Base-by-base conservation (phyloP, 2,888 invertebrate genomes). In the Synergus gifuensis region DNA sequence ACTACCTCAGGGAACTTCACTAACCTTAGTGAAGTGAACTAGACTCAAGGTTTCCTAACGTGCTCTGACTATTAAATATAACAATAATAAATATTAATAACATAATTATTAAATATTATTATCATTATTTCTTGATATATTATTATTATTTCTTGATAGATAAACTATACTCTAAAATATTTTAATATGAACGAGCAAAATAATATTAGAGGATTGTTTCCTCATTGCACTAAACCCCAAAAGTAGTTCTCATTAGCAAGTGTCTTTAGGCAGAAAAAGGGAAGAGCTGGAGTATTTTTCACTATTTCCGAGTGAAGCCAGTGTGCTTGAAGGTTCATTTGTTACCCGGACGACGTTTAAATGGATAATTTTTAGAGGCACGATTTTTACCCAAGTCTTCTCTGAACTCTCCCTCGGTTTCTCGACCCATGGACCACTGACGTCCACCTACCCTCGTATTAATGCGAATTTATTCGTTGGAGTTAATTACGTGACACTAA, bases 401-500 rank as follows among this genome's bases (percentile, higher is more conserved):
- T 83, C 79, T 78, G 54, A 63, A 79, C 63, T 79, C 69, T 78
- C 66, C 77, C 80, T 80, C 79, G 77, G 76, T 79, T 76, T 67
- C 76, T 78, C 78, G 78, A 78, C 78, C 79, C 81, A 81, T 76
- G 78, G 83, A 82, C 83, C 83, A 64, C 78, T 79, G 81, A 79
- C 78, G 79, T 81, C 77, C 78, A 67, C 76, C 79, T 73, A 67
- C 79, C 86, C 84, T 83, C 80, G 81, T 85, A 87, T 89, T 90
- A 90, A 90, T 90, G 88, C 86, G 89, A 89, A 91, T 90, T 90
- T 91, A 91, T 90, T 90, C 88, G 86, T 85, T 85, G 78, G 86
- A 90, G 89, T 90, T 91, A 90, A 91, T 91, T 90, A 90, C 89
- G 89, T 90, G 90, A 90, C 90, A 89, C 89, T 90, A 90, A 90